Base-by-base conservation (phyloP, 2,888 invertebrate genomes). In the Cataglyphis altisquamis region DNA sequence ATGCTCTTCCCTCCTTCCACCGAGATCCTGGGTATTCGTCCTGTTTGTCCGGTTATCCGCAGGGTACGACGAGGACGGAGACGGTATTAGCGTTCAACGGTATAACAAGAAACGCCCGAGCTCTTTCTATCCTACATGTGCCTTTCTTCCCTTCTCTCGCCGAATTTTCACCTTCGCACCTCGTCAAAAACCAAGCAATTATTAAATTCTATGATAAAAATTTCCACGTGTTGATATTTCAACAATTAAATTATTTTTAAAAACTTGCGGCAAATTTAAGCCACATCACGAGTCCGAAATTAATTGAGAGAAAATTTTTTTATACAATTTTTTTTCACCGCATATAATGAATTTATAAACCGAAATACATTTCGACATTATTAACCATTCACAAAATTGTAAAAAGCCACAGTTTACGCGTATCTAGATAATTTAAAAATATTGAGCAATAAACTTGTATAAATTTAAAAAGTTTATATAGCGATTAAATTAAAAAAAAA, bases 71-170 rank as follows among this genome's bases (percentile, higher is more conserved):
- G 63, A 73, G 60, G 84, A 39, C 64, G 87, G 82, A 87, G 90
- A 87, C 82, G 88, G 90, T 48, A 18, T 90, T 88, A 87, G 87
- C 87, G 90, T 85, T 78, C 84, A 84, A 88, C 87, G 86, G 82
- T 88, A 88, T 83, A 90, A 89, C 90, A 88, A 90, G 89, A 90
- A 90, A 90, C 84, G 87, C 52, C n/a, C 48, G 67, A 36, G 77
- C 83, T 85, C 89, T 48, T 48, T 89, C 88, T 77, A 78, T 89
- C 89, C 86, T 86, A 75, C 72, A 68, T 72, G 86, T 52, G 0
- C 8, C 48, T 48, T 18, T 1, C n/a, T 52, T 2, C 52, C 8
- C 52, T n/a, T n/a, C 87, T 52, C 77, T 81, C 75, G 80, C 6
- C 39, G 70, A 84, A 84, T 89, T 89, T 87, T 89, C 89, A 85